Evolutionary conservation across 2,888 invertebrate species (phyloP).

Genomic region (Idaea biselata): DNA sequence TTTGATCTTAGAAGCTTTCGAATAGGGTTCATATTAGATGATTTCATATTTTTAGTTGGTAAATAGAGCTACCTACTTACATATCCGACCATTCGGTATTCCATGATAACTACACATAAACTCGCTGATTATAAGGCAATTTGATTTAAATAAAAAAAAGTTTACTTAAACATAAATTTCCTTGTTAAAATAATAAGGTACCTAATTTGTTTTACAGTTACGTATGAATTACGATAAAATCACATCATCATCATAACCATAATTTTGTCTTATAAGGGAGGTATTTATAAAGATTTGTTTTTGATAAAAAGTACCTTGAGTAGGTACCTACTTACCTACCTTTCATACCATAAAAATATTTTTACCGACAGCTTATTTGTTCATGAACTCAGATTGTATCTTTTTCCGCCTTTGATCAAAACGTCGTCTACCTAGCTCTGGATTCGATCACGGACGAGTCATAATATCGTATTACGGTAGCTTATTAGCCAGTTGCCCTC

Average conservation of each 20-base stretch:
- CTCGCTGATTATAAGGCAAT: constrained; percentile 3
- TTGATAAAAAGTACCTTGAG: neutral
- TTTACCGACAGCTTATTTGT: neutral
- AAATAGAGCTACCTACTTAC: neutral
- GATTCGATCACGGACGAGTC: constrained; percentile 20
- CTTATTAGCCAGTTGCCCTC: constrained; percentile 52
- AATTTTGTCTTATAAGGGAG: neutral
- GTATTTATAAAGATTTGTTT: neutral
- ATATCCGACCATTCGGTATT: neutral
- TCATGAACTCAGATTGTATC: neutral
- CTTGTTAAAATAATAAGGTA: neutral
- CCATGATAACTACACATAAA: neutral
- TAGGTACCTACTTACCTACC: neutral
- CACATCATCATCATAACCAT: neutral
- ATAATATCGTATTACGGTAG: constrained; percentile 63
- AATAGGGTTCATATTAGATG: neutral
- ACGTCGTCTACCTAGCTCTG: constrained; percentile 11
- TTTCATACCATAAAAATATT: neutral
- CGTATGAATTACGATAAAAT: neutral
- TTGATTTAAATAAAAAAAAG: neutral
- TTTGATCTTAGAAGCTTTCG: neutral
- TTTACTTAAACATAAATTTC: neutral
- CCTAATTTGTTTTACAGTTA: constrained; percentile 1
- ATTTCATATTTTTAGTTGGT: neutral
- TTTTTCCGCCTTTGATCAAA: neutral